Conservation (phyloP, 2,888 invertebrate genomes). For the Rhagonycha fulva region DNA sequence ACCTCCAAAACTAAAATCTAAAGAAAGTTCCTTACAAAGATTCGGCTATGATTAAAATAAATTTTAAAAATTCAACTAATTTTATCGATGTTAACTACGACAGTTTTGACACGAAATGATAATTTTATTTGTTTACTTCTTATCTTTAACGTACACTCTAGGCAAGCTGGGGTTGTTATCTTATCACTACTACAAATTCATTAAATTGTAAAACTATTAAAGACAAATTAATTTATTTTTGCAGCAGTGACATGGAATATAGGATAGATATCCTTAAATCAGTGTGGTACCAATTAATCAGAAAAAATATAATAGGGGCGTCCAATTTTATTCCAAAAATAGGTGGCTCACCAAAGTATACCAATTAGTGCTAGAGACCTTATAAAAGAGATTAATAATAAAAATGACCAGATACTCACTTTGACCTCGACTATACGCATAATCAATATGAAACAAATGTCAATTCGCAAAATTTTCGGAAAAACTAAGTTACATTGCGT, state of each 20-base stretch:
- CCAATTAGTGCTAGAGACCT: no score
- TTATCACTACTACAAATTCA: neutral
- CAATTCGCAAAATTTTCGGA: neutral
- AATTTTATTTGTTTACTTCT: neutral
- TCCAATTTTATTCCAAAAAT: no score
- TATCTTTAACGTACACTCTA: neutral
- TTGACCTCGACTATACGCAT: neutral
- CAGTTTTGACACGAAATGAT: neutral
- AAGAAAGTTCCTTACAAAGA: no score
- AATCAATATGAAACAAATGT: neutral
- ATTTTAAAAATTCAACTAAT: neutral
- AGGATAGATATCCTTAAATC: neutral
- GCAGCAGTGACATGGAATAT: neutral
- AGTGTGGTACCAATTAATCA: no score
- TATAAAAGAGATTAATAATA: neutral
- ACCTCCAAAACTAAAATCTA: no score
- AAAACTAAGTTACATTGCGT: neutral
- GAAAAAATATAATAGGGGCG: no score
- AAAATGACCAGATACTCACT: neutral
- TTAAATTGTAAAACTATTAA: neutral
- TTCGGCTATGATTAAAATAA: neutral
- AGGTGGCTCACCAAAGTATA: no score
- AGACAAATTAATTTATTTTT: neutral
- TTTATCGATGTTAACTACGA: neutral
- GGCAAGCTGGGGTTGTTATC: neutral